Evolutionary conservation across 2,113 vertebrate species (phyloP).

Genomic region (human): GRCh38 chr7:100039501-100040000

Average conservation of each 20-base stretch:
- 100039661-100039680: neutral
- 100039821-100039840: constrained; percentile 28
- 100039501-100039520: neutral
- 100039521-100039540: neutral
- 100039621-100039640: neutral
- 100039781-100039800: neutral
- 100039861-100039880: constrained; percentile 31
- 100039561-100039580: neutral
- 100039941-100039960: constrained; percentile 54
- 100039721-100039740: neutral
- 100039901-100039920: constrained; percentile 59
- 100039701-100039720: neutral
- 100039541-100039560: neutral
- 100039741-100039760: neutral
- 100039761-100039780: constrained; percentile 17
- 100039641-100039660: neutral
- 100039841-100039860: neutral
- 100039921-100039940: constrained; percentile 58
- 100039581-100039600: constrained; percentile 29
- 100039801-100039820: neutral
- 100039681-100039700: neutral
- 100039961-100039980: constrained; percentile 49
- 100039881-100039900: constrained; percentile 48
- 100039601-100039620: neutral
- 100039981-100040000: constrained; percentile 48